These are phyloP conservation scores for Passer montanus DNA, from an alignment of 2,113 vertebrate species.

Conservation along the genomic window DNA sequence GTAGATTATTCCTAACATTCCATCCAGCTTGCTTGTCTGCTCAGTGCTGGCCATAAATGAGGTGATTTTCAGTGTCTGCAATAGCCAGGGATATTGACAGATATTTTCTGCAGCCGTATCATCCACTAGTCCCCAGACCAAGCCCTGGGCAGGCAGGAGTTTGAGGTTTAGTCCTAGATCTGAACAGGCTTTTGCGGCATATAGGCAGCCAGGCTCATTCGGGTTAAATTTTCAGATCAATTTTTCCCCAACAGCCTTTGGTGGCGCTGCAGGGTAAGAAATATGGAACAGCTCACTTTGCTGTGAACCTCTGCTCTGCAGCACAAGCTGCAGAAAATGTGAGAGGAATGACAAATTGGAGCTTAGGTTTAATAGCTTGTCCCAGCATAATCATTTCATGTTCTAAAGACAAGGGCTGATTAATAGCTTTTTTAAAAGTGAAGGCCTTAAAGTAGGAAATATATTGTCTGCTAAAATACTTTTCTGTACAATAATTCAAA, in stretches of 20 bases:
- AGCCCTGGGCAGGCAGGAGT: neutral
- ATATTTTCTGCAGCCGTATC: neutral
- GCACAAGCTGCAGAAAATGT: neutral
- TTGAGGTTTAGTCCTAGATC: neutral
- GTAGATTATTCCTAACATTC: neutral
- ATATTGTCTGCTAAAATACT: neutral
- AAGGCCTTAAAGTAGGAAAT: neutral
- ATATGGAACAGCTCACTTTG: neutral
- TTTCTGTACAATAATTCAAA: neutral
- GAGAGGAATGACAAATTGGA: conserved; percentile 35
- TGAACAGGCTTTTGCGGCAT: neutral
- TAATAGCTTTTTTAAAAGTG: neutral
- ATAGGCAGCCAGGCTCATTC: neutral
- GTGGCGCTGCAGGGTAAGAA: conserved; percentile 68
- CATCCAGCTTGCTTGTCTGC: neutral
- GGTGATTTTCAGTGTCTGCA: neutral
- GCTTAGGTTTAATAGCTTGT: conserved; percentile 8
- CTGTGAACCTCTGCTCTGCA: neutral
- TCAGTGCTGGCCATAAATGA: neutral
- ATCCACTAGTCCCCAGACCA: neutral
- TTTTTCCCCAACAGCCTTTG: conserved; percentile 22
- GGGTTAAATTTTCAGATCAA: neutral
- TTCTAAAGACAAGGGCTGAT: neutral
- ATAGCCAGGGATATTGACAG: neutral
- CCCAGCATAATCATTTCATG: neutral